A percentile compares a stretch with the other conserved stretches of the same genome.
These are phyloP conservation scores for Macrochelys suwanniensis DNA, from an alignment of 2,797 vertebrate species.

Conservation along the genomic window DNA sequence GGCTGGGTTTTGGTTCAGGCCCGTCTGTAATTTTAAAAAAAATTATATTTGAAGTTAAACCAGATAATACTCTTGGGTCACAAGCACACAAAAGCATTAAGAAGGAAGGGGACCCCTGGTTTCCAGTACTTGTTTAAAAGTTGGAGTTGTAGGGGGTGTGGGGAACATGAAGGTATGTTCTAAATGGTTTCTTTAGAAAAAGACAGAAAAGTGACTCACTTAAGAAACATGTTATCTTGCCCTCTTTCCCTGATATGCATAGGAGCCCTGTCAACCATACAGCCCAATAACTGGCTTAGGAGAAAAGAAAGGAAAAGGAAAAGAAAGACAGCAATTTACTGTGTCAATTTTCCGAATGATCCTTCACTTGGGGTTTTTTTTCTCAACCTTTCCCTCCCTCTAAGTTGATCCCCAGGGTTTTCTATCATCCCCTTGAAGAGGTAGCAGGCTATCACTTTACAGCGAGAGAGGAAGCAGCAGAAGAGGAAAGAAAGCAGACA, in stretches of 20 bases:
- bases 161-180: not conserved
- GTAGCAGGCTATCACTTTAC: constrained; percentile 87
- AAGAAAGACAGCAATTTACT: not conserved
- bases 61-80: not conserved
- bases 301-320: not conserved
- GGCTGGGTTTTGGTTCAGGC: accelerated
- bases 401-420: constrained; percentile 81
- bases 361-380: constrained; percentile 12
- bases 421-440: constrained; percentile 83
- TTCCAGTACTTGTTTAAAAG: not conserved
- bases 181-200: not conserved
- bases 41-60: not conserved
- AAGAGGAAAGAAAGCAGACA: constrained; percentile 90
- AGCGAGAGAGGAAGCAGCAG: constrained; percentile 85
- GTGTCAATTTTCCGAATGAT: constrained; percentile 48
- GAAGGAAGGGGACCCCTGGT: not conserved
- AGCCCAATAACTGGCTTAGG: not conserved
- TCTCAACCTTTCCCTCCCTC: constrained; percentile 63
- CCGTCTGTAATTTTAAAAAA: not conserved
- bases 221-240: not conserved
- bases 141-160: not conserved
- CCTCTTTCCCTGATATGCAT: not conserved
- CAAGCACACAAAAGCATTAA: not conserved
- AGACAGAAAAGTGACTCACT: not conserved
- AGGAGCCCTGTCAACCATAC: not conserved